These are phyloP conservation scores for Astreopora myriophthalma DNA, from an alignment of 64 coral and sea anemone species.

Conservation along the genomic window DNA sequence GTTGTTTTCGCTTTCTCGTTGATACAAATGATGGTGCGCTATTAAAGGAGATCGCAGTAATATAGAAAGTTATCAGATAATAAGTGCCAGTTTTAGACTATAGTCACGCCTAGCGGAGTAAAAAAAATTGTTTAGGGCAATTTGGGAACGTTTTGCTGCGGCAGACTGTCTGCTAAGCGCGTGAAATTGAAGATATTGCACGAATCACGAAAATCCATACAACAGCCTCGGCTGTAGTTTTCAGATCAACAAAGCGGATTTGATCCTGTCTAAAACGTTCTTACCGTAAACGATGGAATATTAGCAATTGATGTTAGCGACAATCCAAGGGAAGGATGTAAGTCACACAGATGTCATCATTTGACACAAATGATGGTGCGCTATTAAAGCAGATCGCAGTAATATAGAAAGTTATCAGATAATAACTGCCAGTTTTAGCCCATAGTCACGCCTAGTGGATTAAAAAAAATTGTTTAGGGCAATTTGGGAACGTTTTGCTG, in stretches of 20 bases:
- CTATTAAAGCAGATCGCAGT: neutral
- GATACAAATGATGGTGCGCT: neutral
- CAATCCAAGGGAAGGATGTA: too few relatives aligned
- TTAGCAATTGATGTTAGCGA: too few relatives aligned
- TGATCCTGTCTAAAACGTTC: too few relatives aligned
- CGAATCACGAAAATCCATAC: neutral
- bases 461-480: constrained; percentile 10
- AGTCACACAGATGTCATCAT: too few relatives aligned
- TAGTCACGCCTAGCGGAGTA: constrained; percentile 3
- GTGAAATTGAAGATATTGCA: neutral
- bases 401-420: constrained; percentile 19
- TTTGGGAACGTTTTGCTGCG: neutral
- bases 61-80: constrained; percentile 13
- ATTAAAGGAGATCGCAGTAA: neutral
- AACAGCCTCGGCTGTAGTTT: too few relatives aligned
- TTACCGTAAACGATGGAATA: too few relatives aligned
- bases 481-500: neutral
- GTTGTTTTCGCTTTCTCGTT: neutral
- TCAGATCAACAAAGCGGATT: too few relatives aligned
- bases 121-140: constrained; percentile 12
- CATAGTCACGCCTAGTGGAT: constrained; percentile 3
- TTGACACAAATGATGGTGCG: neutral
- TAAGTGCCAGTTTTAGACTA: neutral
- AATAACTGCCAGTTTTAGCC: neutral
- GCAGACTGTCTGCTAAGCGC: neutral